Percentiles rank a stretch among this genome's conserved stretches.
Conservation (phyloP, 2,113 vertebrate species). For the Zapornia atra region DNA sequence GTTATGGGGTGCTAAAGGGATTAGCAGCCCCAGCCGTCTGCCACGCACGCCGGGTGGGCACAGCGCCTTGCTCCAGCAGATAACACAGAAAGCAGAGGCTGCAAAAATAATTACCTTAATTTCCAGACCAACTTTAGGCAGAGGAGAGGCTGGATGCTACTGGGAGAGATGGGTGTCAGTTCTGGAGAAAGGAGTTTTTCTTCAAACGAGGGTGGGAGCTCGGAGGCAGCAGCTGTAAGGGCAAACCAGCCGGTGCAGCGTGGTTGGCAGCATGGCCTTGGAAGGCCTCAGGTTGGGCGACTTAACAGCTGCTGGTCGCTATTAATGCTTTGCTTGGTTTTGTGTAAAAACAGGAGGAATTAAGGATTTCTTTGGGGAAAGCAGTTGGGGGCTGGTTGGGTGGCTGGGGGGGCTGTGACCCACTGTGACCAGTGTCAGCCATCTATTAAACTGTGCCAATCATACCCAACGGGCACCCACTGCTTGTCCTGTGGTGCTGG, state of each 20-base stretch:
- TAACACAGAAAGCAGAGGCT: accelerated
- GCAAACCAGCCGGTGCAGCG: neutral
- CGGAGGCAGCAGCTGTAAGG: neutral
- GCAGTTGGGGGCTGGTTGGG: neutral
- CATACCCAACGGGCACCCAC: neutral
- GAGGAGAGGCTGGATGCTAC: neutral
- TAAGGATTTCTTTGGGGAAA: neutral
- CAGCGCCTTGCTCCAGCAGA: neutral
- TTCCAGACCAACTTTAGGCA: neutral
- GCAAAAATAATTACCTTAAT: neutral
- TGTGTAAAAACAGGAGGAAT: neutral
- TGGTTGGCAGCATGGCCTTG: neutral
- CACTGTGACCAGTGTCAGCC: accelerated
- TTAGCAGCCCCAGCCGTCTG: neutral
- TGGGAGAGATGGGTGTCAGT: accelerated
- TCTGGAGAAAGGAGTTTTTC: neutral
- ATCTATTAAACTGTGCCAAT: neutral
- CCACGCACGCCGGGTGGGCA: neutral
- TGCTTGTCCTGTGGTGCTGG: accelerated
- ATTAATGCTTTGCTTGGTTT: neutral
- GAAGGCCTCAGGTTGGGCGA: neutral
- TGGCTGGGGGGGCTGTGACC: neutral
- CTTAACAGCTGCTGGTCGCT: neutral
- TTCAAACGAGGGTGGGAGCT: neutral
- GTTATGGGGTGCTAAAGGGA: constrained; percentile 34